Conservation (phyloP, 2,113 vertebrate species). For the Zingel zingel region DNA sequence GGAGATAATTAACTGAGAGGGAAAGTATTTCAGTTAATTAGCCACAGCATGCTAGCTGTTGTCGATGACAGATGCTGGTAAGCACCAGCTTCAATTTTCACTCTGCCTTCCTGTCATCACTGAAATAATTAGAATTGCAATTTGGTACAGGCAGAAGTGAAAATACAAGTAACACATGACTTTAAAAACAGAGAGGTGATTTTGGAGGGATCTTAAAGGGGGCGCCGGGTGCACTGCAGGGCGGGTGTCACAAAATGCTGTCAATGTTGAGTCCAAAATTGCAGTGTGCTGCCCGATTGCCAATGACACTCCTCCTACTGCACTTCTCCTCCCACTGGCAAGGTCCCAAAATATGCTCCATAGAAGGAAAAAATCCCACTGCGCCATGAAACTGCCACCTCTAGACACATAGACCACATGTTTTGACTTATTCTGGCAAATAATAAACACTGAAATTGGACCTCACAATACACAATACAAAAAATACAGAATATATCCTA, state of each 20-base stretch:
- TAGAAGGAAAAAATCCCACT: neutral
- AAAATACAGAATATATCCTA: neutral
- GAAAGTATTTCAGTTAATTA: conserved; percentile 35
- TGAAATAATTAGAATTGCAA: conserved; percentile 3
- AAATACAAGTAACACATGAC: neutral
- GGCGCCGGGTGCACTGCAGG: neutral
- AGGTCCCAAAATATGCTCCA: neutral
- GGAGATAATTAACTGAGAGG: conserved; percentile 14
- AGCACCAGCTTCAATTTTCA: conserved; percentile 13
- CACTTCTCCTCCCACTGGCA: conserved; percentile 11
- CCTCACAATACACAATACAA: neutral
- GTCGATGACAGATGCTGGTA: conserved; percentile 17
- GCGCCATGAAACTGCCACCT: neutral
- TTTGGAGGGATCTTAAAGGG: neutral
- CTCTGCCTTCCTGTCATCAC: neutral
- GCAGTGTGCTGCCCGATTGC: neutral
- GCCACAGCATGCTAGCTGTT: conserved; percentile 23
- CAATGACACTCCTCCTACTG: neutral
- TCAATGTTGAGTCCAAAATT: conserved; percentile 10
- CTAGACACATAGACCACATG: neutral
- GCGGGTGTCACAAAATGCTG: neutral
- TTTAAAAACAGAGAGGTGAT: neutral
- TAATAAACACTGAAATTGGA: neutral
- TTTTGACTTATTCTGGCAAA: neutral
- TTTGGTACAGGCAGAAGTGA: neutral